Evolutionary conservation across 1,140 invertebrate genomes (phyloP).

Genomic region (Pinna nobilis): DNA sequence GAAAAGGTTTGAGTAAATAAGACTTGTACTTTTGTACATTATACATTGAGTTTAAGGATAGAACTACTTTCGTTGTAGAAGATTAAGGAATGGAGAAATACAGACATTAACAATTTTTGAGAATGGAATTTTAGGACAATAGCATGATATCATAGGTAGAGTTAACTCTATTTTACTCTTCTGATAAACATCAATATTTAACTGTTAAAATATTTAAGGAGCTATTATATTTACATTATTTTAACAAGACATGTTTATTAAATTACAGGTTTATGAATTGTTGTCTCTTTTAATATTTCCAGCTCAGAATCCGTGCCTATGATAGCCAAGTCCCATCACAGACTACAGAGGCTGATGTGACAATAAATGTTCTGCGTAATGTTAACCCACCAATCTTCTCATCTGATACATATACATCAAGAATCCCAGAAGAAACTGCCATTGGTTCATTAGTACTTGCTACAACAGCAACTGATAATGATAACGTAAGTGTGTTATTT

Average conservation of each 20-base stretch:
- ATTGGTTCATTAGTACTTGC: constrained; percentile 84
- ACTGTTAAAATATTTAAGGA: no score
- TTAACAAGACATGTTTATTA: background rate
- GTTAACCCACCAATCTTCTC: constrained; percentile 87
- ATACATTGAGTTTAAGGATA: no score
- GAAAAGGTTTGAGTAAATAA: background rate
- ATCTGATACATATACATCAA: constrained; percentile 82
- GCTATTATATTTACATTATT: background rate
- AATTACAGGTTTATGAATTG: background rate
- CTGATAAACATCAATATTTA: no score
- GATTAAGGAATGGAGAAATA: no score
- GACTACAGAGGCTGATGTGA: constrained; percentile 89
- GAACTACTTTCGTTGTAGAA: no score
- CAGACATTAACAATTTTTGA: no score
- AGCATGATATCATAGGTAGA: no score
- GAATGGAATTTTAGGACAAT: no score
- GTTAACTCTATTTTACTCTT: no score
- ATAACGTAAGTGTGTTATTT: constrained; percentile 42
- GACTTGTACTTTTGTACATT: background rate
- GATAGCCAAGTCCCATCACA: constrained; percentile 90
- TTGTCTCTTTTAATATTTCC: background rate
- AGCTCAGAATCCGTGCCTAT: constrained; percentile 77
- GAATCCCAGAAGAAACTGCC: constrained; percentile 86
- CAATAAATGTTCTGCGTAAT: constrained; percentile 83
- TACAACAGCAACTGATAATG: constrained; percentile 77